Evolutionary conservation across 1,140 invertebrate species (phyloP), one percentile per base, ranked within the genome.

Genomic region (Lamellibrachia luymesi): DNA sequence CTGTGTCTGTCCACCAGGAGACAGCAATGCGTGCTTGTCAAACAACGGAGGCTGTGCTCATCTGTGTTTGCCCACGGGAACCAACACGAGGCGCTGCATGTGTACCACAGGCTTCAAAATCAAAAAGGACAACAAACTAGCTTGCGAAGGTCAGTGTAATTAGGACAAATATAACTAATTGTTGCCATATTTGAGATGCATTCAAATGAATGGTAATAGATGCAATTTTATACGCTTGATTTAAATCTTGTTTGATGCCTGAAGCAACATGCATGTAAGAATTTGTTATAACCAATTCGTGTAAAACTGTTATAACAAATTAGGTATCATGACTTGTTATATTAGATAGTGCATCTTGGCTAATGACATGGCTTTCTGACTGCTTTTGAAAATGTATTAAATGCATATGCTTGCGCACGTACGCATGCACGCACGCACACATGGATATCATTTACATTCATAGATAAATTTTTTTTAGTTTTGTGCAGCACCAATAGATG

Each of bases 31-130:
- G 1, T 91, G 91, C 27, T 91, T 2, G 49, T 13, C 7, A 13
- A 91, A 91, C 91, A 91, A 91, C 27, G 91, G 91, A 4, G 49
- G 10, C 8, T 91, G 91, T 91, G 91, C 64, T 22, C 64, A 80
- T 80, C 64, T 80, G 64, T 80, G 64, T 80, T 22, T 80, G 64
- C 64, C 64, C 64, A 80, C 13, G 64, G 64, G 64, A 4, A 22
- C 13, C 2, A 22, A 4, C 64, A 80, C 38, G 38, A 38, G 25
- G 64, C 64, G 25, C 13, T 80, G 64, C 17, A 17, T 22, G 13
- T 80, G 64, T 2, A 10, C 64, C 17, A 80, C 64, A 22, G 64
- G 64, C 64, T 80, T 80, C 64, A 80, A 80, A 22, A 22, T 80
- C 17, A 80, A 80, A 22, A 10, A 80, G 64, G 64, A 22, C 17